Base-by-base conservation (phyloP, 1,140 invertebrate genomes). In the Tetragnatha versicolor region DNA sequence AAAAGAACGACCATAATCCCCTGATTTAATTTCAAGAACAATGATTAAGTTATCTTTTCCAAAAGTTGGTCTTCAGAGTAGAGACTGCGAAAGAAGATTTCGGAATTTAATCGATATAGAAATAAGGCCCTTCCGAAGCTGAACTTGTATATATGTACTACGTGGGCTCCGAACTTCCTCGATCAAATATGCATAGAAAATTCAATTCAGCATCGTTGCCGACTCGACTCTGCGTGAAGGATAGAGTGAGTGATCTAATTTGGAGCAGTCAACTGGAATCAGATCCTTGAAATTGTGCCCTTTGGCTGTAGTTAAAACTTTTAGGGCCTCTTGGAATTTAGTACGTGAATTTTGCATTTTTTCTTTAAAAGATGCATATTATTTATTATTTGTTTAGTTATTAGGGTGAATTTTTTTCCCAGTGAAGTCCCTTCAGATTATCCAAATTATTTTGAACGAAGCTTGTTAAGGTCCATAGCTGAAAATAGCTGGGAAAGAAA, bases 41-140 rank as follows among this genome's bases (percentile, higher is more conserved):
- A 31, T 58, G 27, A 58, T 58, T 10, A 31, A 31, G 53, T 58
- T 58, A 58, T 31, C 27, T 12, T 5, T 9, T 33, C 29, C 27
- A 58, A 58, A 58, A 14, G 29, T 58, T 17, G 27, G 6, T 58
- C 53, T 55, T 1, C 7, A 58, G 53, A 33, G 53, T 31, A 31
- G 53, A 58, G 4, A 31, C 27, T 58, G 17, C 10, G 27, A 31
- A n/a, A 31, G 27, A 17, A 58, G 53, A 31, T 42, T 58, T 31
- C 29, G 33, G 53, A 58, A 58, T 58, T 58, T 31, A 58, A 58
- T 58, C 53, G 53, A 58, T 58, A 31, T 31, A 58, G 53, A 58
- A n/a, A 58, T 58, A 7, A 14, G 53, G 17, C 27, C n/a, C 53
- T 58, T 31, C 53, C 33, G 53, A 31, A 27, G 33, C 14, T 5